Conservation (phyloP, 2,888 invertebrate species). For the Ganaspis brasiliensis region DNA sequence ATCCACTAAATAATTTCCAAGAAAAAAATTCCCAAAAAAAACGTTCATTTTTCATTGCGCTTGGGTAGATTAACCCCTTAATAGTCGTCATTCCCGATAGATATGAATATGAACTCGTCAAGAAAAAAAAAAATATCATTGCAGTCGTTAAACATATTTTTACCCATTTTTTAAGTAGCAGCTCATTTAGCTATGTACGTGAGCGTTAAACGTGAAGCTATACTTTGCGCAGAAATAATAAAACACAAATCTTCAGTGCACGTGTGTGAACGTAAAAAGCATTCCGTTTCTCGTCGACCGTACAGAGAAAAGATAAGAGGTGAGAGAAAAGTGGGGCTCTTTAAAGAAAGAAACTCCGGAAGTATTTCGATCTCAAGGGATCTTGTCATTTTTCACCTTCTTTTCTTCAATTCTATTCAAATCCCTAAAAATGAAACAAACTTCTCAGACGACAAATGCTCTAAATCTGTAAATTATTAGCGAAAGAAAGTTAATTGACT, state of each 20-base stretch:
- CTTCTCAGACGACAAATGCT: background rate
- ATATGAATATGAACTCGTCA: no score
- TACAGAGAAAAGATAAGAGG: slow-evolving; percentile 30
- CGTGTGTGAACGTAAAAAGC: background rate
- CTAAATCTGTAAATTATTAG: no score
- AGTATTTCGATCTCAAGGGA: slow-evolving; percentile 22
- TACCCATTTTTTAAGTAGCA: slow-evolving; percentile 71
- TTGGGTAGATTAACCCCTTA: no score
- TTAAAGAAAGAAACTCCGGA: slow-evolving; percentile 24
- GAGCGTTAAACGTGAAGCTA: slow-evolving; percentile 63
- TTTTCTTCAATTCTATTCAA: background rate
- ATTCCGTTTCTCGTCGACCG: slow-evolving; percentile 25
- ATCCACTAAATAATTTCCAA: no score
- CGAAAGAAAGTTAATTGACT: no score
- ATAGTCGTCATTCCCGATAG: no score
- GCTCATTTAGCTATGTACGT: slow-evolving; percentile 71
- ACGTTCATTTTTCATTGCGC: no score
- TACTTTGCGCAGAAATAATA: background rate
- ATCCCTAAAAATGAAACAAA: background rate
- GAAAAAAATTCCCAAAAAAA: no score
- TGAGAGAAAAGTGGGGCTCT: slow-evolving; percentile 40
- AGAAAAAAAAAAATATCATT: slow-evolving; percentile 58
- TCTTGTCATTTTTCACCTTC: slow-evolving; percentile 19
- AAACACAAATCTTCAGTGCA: background rate
- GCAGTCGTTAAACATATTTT: slow-evolving; percentile 71